Evolutionary conservation across 2,888 invertebrate genomes (phyloP).

Genomic region (Euclidia mi): DNA sequence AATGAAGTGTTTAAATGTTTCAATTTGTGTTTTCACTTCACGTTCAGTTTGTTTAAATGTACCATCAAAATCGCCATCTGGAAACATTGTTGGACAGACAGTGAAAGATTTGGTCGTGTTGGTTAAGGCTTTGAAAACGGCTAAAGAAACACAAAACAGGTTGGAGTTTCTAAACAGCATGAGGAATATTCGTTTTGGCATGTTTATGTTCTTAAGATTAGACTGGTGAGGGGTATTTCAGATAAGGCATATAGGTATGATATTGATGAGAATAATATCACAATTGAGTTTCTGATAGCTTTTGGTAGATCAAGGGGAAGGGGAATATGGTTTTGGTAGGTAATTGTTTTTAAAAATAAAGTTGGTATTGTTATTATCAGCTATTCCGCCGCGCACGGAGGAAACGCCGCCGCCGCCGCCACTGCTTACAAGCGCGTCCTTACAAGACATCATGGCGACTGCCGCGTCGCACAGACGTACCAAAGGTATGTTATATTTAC

Average conservation of each 20-base stretch:
- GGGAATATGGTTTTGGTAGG: too few relatives aligned
- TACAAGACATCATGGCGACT: conserved; percentile 88
- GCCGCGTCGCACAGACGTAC: conserved; percentile 85
- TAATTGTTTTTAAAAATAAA: neutral
- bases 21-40: neutral
- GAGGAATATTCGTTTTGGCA: neutral
- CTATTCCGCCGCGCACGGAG: conserved; percentile 79
- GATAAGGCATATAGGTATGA: too few relatives aligned
- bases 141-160: too few relatives aligned
- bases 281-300: too few relatives aligned
- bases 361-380: conserved; percentile 53
- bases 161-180: too few relatives aligned
- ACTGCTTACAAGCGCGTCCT: conserved; percentile 83
- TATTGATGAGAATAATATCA: too few relatives aligned
- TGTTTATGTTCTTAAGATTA: conserved; percentile 5
- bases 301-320: too few relatives aligned
- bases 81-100: too few relatives aligned
- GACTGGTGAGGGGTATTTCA: conserved; percentile 8
- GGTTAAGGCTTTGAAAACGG: too few relatives aligned
- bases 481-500: conserved; percentile 71
- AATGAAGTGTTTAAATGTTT: too few relatives aligned
- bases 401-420: conserved; percentile 83
- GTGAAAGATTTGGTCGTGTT: too few relatives aligned
- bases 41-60: neutral
- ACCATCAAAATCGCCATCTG: too few relatives aligned